Evolutionary conservation across 2,113 vertebrate species (phyloP).

Genomic region (Nansenia antarctica): DNA sequence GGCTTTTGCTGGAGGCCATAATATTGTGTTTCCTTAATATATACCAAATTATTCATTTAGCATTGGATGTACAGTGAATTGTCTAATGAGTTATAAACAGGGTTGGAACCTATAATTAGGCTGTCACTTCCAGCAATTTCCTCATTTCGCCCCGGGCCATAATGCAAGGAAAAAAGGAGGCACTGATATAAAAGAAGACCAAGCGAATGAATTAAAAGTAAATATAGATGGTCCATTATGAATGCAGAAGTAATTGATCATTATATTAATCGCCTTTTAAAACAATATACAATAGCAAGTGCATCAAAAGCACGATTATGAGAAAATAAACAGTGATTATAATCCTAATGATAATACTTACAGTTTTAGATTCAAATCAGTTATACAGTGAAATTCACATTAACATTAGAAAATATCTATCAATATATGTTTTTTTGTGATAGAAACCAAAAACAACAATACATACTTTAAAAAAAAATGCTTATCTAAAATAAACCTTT

Average conservation of each 20-base stretch:
- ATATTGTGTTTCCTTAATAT: conserved; percentile 79
- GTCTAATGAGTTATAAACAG: conserved; percentile 84
- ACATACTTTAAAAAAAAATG: neutral
- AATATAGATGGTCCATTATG: conserved; percentile 38
- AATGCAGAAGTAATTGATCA: conserved; percentile 36
- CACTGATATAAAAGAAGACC: conserved; percentile 33
- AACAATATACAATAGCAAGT: conserved; percentile 13
- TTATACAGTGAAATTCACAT: too few species aligned
- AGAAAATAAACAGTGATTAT: too few species aligned
- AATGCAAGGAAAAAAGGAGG: conserved; percentile 44
- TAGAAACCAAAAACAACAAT: neutral
- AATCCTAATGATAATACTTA: too few species aligned
- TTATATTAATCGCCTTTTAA: conserved; percentile 22
- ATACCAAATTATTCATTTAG: conserved; percentile 86
- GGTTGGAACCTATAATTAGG: conserved; percentile 79
- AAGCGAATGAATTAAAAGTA: conserved; percentile 53
- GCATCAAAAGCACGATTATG: conserved; percentile 20
- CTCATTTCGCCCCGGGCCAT: conserved; percentile 67
- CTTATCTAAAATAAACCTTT: too few species aligned
- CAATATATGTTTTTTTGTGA: too few species aligned
- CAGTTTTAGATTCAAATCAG: too few species aligned
- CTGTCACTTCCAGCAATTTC: conserved; percentile 80
- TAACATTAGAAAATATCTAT: too few species aligned
- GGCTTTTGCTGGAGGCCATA: conserved; percentile 78
- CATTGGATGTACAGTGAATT: conserved; percentile 78